A percentile compares a stretch with the other conserved stretches of the same genome.
Evolutionary conservation across 2,113 vertebrate genomes (phyloP).

Genomic region (Sinocyclocheilus maitianheensis): DNA sequence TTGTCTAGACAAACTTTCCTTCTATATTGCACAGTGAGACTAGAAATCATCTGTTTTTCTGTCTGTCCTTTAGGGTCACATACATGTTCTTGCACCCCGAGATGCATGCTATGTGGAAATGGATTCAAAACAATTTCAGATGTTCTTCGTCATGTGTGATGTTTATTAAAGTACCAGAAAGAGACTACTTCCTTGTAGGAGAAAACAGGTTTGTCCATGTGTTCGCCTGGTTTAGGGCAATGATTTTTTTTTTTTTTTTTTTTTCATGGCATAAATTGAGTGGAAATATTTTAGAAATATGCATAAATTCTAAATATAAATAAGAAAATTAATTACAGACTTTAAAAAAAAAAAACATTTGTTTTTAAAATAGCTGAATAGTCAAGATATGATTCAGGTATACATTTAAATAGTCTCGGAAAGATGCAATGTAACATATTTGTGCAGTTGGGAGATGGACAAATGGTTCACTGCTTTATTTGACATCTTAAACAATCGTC

Average conservation of each 20-base stretch:
- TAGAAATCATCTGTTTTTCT: background rate
- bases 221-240: background rate
- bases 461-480: slow-evolving; percentile 33
- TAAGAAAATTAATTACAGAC: too few species aligned
- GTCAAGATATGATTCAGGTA: background rate
- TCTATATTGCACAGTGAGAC: background rate
- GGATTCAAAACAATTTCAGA: slow-evolving; percentile 41
- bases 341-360: too few species aligned
- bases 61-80: slow-evolving; percentile 15
- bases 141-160: slow-evolving; percentile 29
- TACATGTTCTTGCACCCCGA: slow-evolving; percentile 26
- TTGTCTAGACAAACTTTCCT: background rate
- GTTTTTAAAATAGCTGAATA: too few species aligned
- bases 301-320: too few species aligned
- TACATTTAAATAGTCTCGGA: background rate
- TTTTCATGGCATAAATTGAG: background rate
- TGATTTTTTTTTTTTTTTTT: background rate
- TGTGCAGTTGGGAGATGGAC: slow-evolving; percentile 35
- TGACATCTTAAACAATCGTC: slow-evolving; percentile 18
- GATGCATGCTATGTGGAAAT: slow-evolving; percentile 29
- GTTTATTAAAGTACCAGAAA: slow-evolving; percentile 37
- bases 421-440: background rate
- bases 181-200: slow-evolving; percentile 43
- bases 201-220: slow-evolving; percentile 40
- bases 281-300: background rate